Conservation (phyloP, 30 jellyfish, hydroid and myxozoan species). For the Aurelia coerulea region DNA sequence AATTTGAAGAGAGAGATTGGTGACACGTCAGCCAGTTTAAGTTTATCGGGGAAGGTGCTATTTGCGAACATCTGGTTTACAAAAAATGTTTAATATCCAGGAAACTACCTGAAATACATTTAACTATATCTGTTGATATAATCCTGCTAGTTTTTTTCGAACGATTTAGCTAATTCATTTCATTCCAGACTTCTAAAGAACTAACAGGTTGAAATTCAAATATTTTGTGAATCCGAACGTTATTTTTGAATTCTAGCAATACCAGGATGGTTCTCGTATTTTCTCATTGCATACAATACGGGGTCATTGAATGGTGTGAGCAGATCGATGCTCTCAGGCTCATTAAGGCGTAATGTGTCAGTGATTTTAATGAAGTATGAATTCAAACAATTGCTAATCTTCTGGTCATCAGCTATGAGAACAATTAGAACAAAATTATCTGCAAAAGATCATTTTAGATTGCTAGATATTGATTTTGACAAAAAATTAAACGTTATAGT, state of each 20-base stretch:
- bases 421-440: no score
- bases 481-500: no score
- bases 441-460: no score
- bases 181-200: no score
- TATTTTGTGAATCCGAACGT: no score
- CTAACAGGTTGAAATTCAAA: background rate
- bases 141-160: conserved; percentile 2
- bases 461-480: no score
- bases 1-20: background rate
- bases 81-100: conserved; percentile 23
- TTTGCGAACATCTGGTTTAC: conserved; percentile 49
- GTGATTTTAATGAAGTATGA: background rate
- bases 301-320: background rate
- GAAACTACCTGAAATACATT: conserved; percentile 20
- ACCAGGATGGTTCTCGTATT: background rate
- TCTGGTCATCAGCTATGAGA: background rate
- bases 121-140: conserved; percentile 36
- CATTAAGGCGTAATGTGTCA: conserved; percentile 8
- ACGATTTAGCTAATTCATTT: no score
- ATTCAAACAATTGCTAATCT: background rate
- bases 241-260: background rate
- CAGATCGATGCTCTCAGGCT: conserved; percentile 3
- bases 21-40: conserved; percentile 53
- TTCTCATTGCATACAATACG: conserved; percentile 1
- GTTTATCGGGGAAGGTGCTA: conserved; percentile 54